A percentile compares a stretch with the other conserved stretches of the same genome.
Evolutionary conservation across 2,113 vertebrate species (phyloP).

Genomic region (Aspiorhynchus laticeps): DNA sequence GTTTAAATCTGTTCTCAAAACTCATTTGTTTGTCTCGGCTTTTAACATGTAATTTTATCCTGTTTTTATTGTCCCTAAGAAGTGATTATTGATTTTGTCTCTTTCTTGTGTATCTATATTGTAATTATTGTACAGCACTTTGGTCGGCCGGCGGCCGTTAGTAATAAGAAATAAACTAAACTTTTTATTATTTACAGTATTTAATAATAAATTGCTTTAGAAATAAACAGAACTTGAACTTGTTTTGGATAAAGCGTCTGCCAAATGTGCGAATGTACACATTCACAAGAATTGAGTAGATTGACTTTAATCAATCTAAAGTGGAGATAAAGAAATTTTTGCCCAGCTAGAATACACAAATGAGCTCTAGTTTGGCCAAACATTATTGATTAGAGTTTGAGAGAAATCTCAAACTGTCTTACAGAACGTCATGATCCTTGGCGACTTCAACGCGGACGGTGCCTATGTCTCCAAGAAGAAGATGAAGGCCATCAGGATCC

Average conservation of each 20-base stretch:
- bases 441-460: constrained; percentile 75
- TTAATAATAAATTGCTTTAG: too few species aligned
- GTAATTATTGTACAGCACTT: too few species aligned
- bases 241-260: neutral
- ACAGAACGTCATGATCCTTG: constrained; percentile 76
- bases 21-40: too few species aligned
- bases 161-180: too few species aligned
- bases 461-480: constrained; percentile 60
- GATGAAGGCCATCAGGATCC: constrained; percentile 67
- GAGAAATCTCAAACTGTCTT: neutral
- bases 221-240: too few species aligned
- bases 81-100: too few species aligned
- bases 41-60: too few species aligned
- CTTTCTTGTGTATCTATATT: too few species aligned
- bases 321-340: neutral
- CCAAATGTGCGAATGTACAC: constrained; percentile 30
- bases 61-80: too few species aligned
- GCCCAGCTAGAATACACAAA: neutral
- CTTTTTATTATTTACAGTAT: too few species aligned
- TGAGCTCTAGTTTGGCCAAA: neutral
- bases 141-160: too few species aligned
- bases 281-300: neutral
- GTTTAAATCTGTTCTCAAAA: too few species aligned
- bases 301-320: neutral
- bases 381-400: neutral